Conservation (phyloP, 2,113 vertebrate genomes). For the Atherinomorus stipes region DNA sequence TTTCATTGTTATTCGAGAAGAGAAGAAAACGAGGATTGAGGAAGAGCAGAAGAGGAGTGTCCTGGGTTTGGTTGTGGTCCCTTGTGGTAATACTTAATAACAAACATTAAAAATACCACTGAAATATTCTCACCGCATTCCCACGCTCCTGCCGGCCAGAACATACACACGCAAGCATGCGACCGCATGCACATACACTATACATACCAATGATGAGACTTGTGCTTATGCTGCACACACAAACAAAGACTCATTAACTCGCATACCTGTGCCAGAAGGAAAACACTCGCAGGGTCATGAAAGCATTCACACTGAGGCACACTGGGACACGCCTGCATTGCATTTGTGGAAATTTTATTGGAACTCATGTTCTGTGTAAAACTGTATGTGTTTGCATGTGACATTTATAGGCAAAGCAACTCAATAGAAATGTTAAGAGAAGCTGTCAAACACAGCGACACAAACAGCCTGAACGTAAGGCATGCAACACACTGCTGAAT, state of each 20-base stretch:
- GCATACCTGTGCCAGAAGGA: slow-evolving; percentile 19
- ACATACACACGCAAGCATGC: slow-evolving; percentile 65
- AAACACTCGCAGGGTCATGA: slow-evolving; percentile 13
- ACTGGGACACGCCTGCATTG: background rate
- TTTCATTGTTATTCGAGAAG: slow-evolving; percentile 67
- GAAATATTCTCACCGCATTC: slow-evolving; percentile 83
- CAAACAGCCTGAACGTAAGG: slow-evolving; percentile 27
- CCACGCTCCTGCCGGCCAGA: slow-evolving; percentile 78
- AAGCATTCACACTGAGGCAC: background rate
- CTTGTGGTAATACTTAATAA: slow-evolving; percentile 87
- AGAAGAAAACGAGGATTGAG: slow-evolving; percentile 19
- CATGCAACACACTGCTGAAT: slow-evolving; percentile 28
- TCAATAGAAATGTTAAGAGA: slow-evolving; percentile 1
- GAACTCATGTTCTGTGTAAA: slow-evolving; percentile 20
- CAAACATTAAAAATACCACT: slow-evolving; percentile 89
- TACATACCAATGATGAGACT: slow-evolving; percentile 30
- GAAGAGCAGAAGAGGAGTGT: slow-evolving; percentile 60
- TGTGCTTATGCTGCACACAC: slow-evolving; percentile 17
- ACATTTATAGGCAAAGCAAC: slow-evolving; percentile 10
- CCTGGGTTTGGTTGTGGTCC: slow-evolving; percentile 81
- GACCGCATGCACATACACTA: slow-evolving; percentile 48
- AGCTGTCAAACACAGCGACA: slow-evolving; percentile 39
- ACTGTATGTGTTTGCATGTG: background rate
- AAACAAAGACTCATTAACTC: slow-evolving; percentile 21
- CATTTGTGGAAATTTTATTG: background rate